Base-by-base conservation (phyloP, 2,888 invertebrate genomes). In the Drosophila nr. fundita region DNA sequence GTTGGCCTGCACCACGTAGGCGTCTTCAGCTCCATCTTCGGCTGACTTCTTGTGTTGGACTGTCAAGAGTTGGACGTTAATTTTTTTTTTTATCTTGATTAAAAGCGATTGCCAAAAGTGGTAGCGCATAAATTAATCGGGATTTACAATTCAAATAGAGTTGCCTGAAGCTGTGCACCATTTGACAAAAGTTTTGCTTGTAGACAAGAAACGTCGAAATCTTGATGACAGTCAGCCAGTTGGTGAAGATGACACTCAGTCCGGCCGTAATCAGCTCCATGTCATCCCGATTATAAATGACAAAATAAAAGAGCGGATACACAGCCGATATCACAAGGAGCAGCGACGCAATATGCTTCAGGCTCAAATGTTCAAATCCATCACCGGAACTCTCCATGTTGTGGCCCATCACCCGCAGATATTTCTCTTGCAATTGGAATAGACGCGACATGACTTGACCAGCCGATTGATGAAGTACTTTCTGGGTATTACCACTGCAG, bases 171-270 rank as follows among this genome's bases (percentile, higher is more conserved):
- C 89, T 82, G 1, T 68, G 58, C 80, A 92, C 88, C 66, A 92
- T 76, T 60, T 78, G 71, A 66, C 80, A 77, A 74, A 92, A 92
- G 63, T 82, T 76, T 30, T 66, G 65, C 66, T 90, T 92, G 73
- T 89, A 84, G 40, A 70, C 36, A 34, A 92, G 75, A 62, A 92
- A 92, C 8, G 92, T 92, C 36, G 80, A 67, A n/a, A 91, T 89
- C 74, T 92, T 92, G 42, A 91, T 83, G 40, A 89, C 82, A 11
- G 92, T 91, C 64, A 92, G 68, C 48, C 91, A 40, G 57, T 92
- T 92, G 61, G 91, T 92, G 45, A 91, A 90, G 49, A 71, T 75
- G 30, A 92, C 85, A 49, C 92, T 92, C 40, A 92, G 71, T 29
- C 90, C 71, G 38, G 91, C 92, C 4, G 92, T 92, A 21, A 89